A percentile compares a stretch with the other conserved stretches of the same genome.
phyloP scores from a whole-genome alignment of 2,113 vertebrate species.

The Peucedramus taeniatus region DNA sequence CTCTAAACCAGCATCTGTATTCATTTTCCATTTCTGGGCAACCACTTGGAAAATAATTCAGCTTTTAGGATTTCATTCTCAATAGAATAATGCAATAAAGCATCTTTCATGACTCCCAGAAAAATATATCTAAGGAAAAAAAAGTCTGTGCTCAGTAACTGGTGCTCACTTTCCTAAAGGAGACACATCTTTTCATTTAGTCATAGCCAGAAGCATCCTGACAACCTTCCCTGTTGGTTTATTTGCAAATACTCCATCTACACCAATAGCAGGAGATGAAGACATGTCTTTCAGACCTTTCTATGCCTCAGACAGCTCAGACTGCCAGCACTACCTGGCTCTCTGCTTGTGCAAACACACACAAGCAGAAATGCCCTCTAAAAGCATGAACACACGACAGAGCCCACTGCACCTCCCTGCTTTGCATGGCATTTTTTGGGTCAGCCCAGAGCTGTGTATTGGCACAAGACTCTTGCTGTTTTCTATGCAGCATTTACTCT shows the following conservation, averaged over 20 bases:
- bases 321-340: not conserved
- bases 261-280: not conserved
- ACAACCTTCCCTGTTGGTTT: not conserved
- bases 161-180: not conserved
- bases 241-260: not conserved
- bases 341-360: not conserved
- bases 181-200: not conserved
- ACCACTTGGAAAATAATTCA: not conserved
- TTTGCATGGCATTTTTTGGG: fast-evolving
- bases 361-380: not conserved
- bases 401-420: not conserved
- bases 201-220: not conserved
- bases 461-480: not conserved
- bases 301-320: not conserved
- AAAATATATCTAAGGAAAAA: not conserved
- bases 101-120: not conserved
- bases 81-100: not conserved
- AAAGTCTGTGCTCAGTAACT: not conserved
- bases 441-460: not conserved
- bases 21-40: not conserved
- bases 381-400: fast-evolving
- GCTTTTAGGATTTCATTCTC: not conserved
- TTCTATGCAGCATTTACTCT: not conserved
- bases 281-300: not conserved
- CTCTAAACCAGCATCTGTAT: not conserved